These are phyloP conservation scores for Mallotus villosus DNA, from an alignment of 2,797 vertebrate species.

Conservation along the genomic window DNA sequence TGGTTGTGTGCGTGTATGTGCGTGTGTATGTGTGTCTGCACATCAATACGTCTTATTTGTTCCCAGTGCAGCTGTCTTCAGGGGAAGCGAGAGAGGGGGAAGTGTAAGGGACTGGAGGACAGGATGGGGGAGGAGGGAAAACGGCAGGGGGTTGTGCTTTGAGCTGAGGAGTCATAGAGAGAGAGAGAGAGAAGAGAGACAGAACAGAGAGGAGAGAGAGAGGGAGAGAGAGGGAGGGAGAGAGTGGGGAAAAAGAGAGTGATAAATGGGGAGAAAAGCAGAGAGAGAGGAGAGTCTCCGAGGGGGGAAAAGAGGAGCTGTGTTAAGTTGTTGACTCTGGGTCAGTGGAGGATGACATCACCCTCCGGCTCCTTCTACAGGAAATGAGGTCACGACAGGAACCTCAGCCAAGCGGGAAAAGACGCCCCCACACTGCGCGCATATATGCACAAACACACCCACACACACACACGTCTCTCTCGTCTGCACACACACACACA, in stretches of 20 bases:
- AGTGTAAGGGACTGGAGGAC: conserved; percentile 23
- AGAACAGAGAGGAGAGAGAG: not conserved
- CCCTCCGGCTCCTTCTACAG: conserved; percentile 65
- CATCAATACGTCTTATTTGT: not conserved
- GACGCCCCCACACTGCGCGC: conserved; percentile 34
- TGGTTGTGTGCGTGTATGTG: not conserved
- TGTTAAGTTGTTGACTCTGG: conserved; percentile 65
- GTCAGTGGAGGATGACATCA: conserved; percentile 70
- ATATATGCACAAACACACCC: conserved; percentile 17
- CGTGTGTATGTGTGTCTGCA: not conserved
- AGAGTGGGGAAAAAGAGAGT: not conserved
- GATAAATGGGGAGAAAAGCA: not conserved
- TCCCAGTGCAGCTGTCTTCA: not conserved
- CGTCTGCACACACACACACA: conserved; percentile 26
- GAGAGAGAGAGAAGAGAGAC: conserved; percentile 8
- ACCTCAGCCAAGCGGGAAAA: conserved; percentile 62
- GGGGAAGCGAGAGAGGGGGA: not conserved
- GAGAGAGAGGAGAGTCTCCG: not conserved
- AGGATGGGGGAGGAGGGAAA: conserved; percentile 32
- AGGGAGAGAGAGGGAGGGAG: not conserved
- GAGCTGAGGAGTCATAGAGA: conserved; percentile 27
- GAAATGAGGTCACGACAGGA: conserved; percentile 78
- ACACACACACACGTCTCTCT: too few species aligned
- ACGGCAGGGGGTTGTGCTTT: conserved; percentile 7
- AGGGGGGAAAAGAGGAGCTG: conserved; percentile 12